Evolutionary conservation across 2,888 invertebrate genomes (phyloP).

Genomic region (Salticus scenicus): DNA sequence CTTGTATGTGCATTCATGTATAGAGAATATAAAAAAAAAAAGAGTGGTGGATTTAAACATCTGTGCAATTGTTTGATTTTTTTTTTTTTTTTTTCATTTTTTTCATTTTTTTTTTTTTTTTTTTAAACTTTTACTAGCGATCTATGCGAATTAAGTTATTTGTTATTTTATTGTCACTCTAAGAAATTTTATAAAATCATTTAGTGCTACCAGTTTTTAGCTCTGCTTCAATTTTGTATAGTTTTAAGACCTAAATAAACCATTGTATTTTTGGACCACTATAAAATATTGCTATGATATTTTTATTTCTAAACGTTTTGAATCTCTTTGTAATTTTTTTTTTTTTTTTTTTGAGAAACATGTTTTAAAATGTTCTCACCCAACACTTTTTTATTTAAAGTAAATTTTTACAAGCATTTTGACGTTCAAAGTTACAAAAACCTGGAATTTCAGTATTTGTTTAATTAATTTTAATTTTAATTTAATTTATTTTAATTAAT

Average conservation of each 20-base stretch:
- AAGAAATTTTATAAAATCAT: constrained; percentile 62
- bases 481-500: no score
- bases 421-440: no score
- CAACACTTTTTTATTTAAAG: no score
- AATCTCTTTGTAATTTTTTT: no score
- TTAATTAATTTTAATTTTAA: no score
- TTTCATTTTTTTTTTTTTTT: constrained; percentile 65
- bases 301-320: constrained; percentile 1
- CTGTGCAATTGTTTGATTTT: constrained; percentile 69
- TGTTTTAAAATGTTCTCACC: no score
- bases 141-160: constrained; percentile 67
- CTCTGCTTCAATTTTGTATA: constrained; percentile 69
- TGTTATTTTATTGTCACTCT: constrained; percentile 66
- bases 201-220: constrained; percentile 64
- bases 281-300: constrained; percentile 27
- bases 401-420: no score
- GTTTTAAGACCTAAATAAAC: constrained; percentile 69
- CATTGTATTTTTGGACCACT: constrained; percentile 69
- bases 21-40: constrained; percentile 69
- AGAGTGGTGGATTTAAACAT: constrained; percentile 69
- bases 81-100: constrained; percentile 61
- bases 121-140: constrained; percentile 44
- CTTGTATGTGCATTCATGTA: constrained; percentile 70
- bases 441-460: no score
- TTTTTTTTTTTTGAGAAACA: no score